These are phyloP conservation scores for Cyanocitta stelleri DNA, from an alignment of 2,113 vertebrate species.

Conservation along the genomic window DNA sequence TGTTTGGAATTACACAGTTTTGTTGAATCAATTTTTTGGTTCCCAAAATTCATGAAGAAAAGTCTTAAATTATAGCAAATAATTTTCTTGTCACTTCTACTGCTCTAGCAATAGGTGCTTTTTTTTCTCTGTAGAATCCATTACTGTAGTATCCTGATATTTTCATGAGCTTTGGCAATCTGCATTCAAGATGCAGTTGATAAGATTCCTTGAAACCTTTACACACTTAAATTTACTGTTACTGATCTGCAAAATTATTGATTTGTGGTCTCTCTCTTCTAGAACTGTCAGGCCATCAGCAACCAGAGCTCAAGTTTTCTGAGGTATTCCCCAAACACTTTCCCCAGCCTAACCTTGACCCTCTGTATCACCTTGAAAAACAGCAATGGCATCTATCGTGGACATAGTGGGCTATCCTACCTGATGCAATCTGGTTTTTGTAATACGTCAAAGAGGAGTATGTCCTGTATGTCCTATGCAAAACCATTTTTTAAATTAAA, in stretches of 20 bases:
- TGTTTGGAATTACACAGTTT: background rate
- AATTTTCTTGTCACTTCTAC: background rate
- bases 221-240: slow-evolving; percentile 43
- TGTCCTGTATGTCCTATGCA: background rate
- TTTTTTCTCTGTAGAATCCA: background rate
- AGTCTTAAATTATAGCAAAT: background rate
- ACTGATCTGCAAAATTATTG: slow-evolving; percentile 70
- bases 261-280: slow-evolving; percentile 78
- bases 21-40: background rate
- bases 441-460: background rate
- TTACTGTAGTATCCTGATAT: background rate
- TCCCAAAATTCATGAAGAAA: background rate
- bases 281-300: slow-evolving; percentile 67
- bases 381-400: background rate
- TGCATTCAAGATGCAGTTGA: slow-evolving; percentile 50
- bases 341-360: slow-evolving; percentile 71
- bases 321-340: slow-evolving; percentile 62
- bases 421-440: background rate
- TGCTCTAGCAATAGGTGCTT: background rate
- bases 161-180: background rate
- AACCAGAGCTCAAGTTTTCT: slow-evolving; percentile 73
- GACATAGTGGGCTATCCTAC: background rate
- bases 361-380: slow-evolving; percentile 55
- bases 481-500: background rate
- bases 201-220: slow-evolving; percentile 72